These are phyloP conservation scores for Rhea americana DNA, from an alignment of 2,113 vertebrate genomes.

Conservation along the genomic window DNA sequence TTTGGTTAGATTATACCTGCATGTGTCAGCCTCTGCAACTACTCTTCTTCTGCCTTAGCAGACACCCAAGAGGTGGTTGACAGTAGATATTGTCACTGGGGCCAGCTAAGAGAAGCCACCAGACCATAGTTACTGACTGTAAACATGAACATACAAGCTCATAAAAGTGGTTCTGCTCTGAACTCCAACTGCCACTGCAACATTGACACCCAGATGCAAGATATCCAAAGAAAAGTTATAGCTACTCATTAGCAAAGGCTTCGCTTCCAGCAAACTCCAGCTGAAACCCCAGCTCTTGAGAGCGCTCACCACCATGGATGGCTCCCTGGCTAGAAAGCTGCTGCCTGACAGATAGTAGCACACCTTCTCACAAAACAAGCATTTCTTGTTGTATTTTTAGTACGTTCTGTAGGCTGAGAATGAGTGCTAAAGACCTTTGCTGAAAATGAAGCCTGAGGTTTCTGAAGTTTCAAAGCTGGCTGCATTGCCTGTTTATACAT, in stretches of 20 bases:
- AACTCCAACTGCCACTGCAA: too few species aligned
- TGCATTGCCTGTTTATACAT: neutral
- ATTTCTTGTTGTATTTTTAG: neutral
- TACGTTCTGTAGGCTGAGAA: accelerated
- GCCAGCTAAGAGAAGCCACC: neutral
- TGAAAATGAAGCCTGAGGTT: accelerated
- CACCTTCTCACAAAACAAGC: accelerated
- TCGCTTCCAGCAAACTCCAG: neutral
- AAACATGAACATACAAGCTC: neutral
- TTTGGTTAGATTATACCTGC: neutral
- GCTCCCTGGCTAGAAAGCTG: neutral
- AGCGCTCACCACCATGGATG: neutral
- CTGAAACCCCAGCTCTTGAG: neutral
- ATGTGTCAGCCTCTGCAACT: neutral
- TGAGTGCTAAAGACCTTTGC: neutral
- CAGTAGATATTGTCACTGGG: neutral
- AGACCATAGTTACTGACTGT: neutral
- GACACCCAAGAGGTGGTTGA: too few species aligned
- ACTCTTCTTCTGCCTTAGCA: neutral
- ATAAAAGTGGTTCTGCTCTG: too few species aligned
- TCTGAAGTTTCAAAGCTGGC: neutral
- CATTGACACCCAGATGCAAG: too few species aligned
- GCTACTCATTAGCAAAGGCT: neutral
- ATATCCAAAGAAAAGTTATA: too few species aligned
- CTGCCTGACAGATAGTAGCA: neutral